These are phyloP conservation scores for Elysia crispata DNA, from an alignment of 2,888 invertebrate genomes.

Conservation along the genomic window DNA sequence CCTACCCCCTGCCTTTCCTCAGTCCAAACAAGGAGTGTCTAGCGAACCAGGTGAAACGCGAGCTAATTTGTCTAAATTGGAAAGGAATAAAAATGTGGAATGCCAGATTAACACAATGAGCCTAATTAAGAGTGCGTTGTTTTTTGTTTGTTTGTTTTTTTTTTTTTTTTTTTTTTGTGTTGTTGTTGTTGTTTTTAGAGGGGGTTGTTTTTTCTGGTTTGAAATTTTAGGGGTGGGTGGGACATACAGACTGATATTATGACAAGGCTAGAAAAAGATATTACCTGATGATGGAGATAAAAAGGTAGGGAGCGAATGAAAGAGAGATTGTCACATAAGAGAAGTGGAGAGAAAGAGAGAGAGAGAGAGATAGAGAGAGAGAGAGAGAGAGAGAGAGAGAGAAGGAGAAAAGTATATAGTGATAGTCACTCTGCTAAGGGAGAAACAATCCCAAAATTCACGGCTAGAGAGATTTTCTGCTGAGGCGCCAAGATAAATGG, in stretches of 20 bases:
- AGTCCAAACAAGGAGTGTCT: not conserved
- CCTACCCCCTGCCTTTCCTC: not conserved
- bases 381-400: not conserved
- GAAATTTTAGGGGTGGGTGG: too few species aligned
- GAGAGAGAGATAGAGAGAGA: not conserved
- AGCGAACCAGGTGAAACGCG: not conserved
- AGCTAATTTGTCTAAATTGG: constrained; percentile 4
- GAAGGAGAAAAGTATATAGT: not conserved
- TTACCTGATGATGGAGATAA: not conserved
- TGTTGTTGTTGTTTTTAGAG: too few species aligned
- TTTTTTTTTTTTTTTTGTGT: too few species aligned
- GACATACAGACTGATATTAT: too few species aligned
- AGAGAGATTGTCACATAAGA: constrained; percentile 18
- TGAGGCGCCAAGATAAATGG: too few species aligned
- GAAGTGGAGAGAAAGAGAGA: constrained; percentile 2
- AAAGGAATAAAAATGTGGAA: not conserved
- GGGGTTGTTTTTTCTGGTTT: too few species aligned
- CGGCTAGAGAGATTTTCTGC: too few species aligned
- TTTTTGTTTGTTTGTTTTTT: not conserved
- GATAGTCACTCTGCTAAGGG: too few species aligned
- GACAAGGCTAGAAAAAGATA: too few species aligned
- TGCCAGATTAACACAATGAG: not conserved
- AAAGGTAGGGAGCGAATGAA: constrained; percentile 13
- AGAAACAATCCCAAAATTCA: too few species aligned
- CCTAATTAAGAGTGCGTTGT: not conserved